Evolutionary conservation across 2,888 invertebrate species (phyloP).

Genomic region (Deroplatys truncata): DNA sequence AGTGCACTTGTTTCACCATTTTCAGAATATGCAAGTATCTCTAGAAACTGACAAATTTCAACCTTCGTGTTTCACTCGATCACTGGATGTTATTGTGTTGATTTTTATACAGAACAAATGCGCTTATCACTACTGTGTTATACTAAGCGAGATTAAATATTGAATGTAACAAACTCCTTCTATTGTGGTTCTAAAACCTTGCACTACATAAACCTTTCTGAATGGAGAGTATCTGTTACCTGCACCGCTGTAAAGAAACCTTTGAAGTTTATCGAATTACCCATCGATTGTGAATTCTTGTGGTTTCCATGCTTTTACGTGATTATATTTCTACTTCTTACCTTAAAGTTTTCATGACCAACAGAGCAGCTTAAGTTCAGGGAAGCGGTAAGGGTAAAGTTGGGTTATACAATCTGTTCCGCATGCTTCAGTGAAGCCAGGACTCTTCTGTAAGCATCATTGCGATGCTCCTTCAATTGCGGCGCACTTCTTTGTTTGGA

Average conservation of each 20-base stretch:
- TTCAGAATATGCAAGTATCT: not conserved
- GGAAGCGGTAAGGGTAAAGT: not conserved
- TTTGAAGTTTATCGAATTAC: not conserved
- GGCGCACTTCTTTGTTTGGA: too few relatives aligned
- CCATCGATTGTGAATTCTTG: not conserved
- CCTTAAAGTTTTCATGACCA: not conserved
- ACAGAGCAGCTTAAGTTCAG: not conserved
- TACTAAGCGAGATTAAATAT: too few relatives aligned
- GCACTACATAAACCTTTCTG: not conserved
- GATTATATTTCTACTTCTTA: not conserved
- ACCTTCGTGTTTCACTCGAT: not conserved
- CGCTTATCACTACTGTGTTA: not conserved
- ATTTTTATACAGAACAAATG: not conserved
- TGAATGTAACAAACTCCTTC: not conserved
- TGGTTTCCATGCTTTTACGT: not conserved
- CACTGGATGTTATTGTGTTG: not conserved
- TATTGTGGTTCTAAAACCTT: not conserved
- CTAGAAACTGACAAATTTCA: not conserved
- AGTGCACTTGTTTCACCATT: not conserved
- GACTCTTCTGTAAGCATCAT: not conserved
- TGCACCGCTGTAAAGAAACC: not conserved
- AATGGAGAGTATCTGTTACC: not conserved
- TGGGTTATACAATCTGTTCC: not conserved
- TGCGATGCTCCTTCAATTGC: too few relatives aligned
- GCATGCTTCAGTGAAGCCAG: not conserved